phyloP scores from a whole-genome alignment of 2,797 vertebrate species.

The Sebastolobus altivelis region DNA sequence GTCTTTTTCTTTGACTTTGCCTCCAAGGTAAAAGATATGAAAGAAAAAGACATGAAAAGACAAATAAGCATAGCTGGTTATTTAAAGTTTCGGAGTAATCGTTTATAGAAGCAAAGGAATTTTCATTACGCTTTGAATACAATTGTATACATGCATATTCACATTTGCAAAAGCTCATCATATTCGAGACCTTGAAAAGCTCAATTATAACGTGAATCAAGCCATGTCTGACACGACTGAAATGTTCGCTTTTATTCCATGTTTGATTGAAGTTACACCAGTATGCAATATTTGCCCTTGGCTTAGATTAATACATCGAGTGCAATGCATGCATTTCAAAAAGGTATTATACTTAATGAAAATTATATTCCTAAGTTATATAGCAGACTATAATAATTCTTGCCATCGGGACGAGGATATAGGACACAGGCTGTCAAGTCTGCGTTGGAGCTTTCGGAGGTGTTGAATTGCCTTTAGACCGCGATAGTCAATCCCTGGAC shows the following conservation, averaged over 20 bases:
- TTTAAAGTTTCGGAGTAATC: background rate
- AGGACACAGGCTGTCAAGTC: slow-evolving; percentile 73
- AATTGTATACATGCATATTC: slow-evolving; percentile 24
- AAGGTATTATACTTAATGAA: slow-evolving; percentile 28
- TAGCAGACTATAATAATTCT: slow-evolving; percentile 51
- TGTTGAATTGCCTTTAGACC: slow-evolving; percentile 74
- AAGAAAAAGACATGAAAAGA: background rate
- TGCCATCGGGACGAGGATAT: slow-evolving; percentile 60
- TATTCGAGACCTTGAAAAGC: slow-evolving; percentile 61
- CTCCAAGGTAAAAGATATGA: slow-evolving; percentile 8
- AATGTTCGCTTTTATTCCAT: slow-evolving; percentile 44
- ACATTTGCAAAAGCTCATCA: slow-evolving; percentile 23
- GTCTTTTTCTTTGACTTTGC: background rate
- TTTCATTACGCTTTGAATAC: slow-evolving; percentile 35
- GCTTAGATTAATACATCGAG: slow-evolving; percentile 53
- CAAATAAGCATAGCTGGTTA: background rate
- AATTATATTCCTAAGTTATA: slow-evolving; percentile 45
- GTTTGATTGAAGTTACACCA: slow-evolving; percentile 50
- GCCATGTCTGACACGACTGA: slow-evolving; percentile 37
- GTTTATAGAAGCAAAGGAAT: background rate
- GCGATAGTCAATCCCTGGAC: slow-evolving; percentile 71
- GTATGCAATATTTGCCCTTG: slow-evolving; percentile 40
- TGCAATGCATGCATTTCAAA: slow-evolving; percentile 31
- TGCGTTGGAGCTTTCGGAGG: slow-evolving; percentile 54
- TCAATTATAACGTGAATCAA: slow-evolving; percentile 31